Evolutionary conservation across 1,140 invertebrate species (phyloP).

Genomic region (Antheraea mylitta): DNA sequence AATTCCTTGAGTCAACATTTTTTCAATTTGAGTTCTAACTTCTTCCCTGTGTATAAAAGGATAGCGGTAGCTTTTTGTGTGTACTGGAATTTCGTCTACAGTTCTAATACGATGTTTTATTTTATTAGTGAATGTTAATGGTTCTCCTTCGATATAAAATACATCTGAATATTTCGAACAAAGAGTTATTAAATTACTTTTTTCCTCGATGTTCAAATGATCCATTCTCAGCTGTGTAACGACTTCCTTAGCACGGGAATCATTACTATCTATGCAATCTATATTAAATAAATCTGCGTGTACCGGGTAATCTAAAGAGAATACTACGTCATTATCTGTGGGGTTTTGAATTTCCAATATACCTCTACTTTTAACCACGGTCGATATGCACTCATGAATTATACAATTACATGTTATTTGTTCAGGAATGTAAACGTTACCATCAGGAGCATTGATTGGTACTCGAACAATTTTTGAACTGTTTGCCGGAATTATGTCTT

Average conservation of each 20-base stretch:
- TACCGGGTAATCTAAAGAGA: slow-evolving; percentile 13
- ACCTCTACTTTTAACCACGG: slow-evolving; percentile 8
- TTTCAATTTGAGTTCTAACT: too few species aligned
- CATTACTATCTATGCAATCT: neutral
- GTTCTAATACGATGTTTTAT: slow-evolving; percentile 13
- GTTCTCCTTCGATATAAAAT: neutral
- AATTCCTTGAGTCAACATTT: too few species aligned
- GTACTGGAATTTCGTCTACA: slow-evolving; percentile 4
- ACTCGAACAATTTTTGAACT: slow-evolving; percentile 20
- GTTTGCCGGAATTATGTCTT: slow-evolving; percentile 22
- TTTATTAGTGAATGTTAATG: too few species aligned
- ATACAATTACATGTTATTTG: slow-evolving; percentile 26
- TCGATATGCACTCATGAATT: slow-evolving; percentile 24
- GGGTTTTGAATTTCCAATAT: slow-evolving; percentile 19
- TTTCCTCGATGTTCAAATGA: too few species aligned
- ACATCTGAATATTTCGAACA: slow-evolving; percentile 17
- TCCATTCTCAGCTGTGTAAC: too few species aligned
- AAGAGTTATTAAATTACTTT: slow-evolving; percentile 6
- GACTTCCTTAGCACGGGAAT: too few species aligned
- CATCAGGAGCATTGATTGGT: slow-evolving; percentile 21
- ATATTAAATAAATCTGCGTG: slow-evolving; percentile 11
- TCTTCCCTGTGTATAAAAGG: too few species aligned
- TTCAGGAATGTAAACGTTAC: slow-evolving; percentile 19
- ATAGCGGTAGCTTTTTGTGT: too few species aligned
- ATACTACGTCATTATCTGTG: slow-evolving; percentile 17